Percentiles rank a stretch among this genome's conserved stretches.
These are phyloP conservation scores for Cosmia pyralina DNA, from an alignment of 2,888 invertebrate genomes.

Conservation along the genomic window DNA sequence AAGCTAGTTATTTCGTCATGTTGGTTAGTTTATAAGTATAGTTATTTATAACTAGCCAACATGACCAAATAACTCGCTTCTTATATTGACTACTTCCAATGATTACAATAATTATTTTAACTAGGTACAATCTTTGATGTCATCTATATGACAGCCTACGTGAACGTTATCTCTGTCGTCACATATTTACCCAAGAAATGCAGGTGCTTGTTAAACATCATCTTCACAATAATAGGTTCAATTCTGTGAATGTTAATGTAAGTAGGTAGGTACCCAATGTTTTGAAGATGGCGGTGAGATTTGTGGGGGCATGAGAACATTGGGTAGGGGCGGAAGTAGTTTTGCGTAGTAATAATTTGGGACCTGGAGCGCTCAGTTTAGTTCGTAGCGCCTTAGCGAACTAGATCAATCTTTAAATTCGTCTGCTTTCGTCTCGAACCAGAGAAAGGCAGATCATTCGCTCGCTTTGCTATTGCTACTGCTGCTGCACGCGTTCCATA, in stretches of 20 bases:
- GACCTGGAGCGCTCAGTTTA: neutral
- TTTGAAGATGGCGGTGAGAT: neutral
- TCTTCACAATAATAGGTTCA: constrained; percentile 2
- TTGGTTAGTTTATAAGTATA: neutral
- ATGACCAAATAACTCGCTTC: too few relatives aligned
- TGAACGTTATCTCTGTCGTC: constrained; percentile 45
- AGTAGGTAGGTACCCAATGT: too few relatives aligned
- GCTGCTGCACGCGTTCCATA: neutral
- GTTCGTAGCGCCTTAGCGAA: neutral
- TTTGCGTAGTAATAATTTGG: neutral
- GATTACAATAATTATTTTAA: constrained; percentile 25
- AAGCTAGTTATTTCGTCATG: neutral
- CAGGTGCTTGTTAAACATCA: constrained; percentile 25
- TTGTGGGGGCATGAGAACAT: neutral
- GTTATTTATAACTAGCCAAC: too few relatives aligned
- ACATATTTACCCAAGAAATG: constrained; percentile 25
- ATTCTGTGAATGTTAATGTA: neutral
- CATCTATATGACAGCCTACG: constrained; percentile 20
- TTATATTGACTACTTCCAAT: constrained; percentile 5
- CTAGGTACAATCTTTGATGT: constrained; percentile 23
- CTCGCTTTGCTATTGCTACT: constrained; percentile 1
- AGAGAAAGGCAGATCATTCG: neutral
- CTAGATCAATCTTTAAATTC: neutral
- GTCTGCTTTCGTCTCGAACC: neutral
- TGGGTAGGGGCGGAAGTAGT: neutral